Base-by-base conservation (phyloP, 1,140 invertebrate genomes). In the Piezodorus guildinii region DNA sequence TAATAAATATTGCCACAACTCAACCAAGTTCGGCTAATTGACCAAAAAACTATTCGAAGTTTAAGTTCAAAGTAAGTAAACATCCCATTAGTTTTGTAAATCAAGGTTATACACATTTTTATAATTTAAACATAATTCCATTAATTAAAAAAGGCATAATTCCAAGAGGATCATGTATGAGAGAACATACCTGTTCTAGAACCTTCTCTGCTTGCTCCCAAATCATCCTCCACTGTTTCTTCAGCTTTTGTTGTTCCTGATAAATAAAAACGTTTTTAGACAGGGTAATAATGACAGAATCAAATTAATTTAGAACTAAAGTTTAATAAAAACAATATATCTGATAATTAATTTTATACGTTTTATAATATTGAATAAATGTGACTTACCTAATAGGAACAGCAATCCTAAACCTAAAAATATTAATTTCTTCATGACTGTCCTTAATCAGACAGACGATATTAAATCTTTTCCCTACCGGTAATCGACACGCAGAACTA, bases 191-290 rank as follows among this genome's bases (percentile, higher is more conserved):
- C 88, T 78, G 91, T 94, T 76, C 86, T 80, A 15, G 88, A 91
- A 63, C 80, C 90, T 74, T 93, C 90, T 69, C 84, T 80, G 65
- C 84, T 88, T 30, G 85, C 81, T 5, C 89, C 89, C 52, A 93
- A 74, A 75, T 93, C 85, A 45, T 79, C 70, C 49, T 91, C 87
- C 23, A 92, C 82, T 17, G 72, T 79, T 69, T 77, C 76, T 6
- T 74, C 73, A n/a, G 70, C 73, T 64, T 74, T 72, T 43, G 74
- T 72, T 6, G 72, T 3, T 73, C 77, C 69, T 74, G 59, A 0
- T 69, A 71, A 65, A 72, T 68, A 67, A 73, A 72, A 10, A 39
- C 9, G 34, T 39, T 39, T 10, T 39, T 10, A 58, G 15, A 5
- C 15, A 23, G 25, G 8, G 19, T 6, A 58, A 58, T 21, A 23